phyloP scores from a whole-genome alignment of 2,888 invertebrate genomes.

The Metacarcinus magister region DNA sequence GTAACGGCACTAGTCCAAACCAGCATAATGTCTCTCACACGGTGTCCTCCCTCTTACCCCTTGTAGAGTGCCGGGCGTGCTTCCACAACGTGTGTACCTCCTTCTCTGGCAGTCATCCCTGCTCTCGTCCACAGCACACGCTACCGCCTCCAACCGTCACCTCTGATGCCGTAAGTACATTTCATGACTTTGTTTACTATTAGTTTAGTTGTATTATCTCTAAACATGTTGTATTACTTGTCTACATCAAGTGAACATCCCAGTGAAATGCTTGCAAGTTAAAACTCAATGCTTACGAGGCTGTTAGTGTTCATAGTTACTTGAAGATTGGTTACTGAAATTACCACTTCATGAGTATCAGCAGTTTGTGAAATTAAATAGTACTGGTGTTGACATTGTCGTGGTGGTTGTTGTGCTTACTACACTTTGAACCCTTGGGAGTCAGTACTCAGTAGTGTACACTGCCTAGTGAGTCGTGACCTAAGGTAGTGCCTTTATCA shows the following conservation, averaged over 20 bases:
- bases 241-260: not conserved
- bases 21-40: constrained; percentile 77
- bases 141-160: constrained; percentile 83
- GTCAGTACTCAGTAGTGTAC: not conserved
- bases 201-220: not conserved
- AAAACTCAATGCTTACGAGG: too few species aligned
- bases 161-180: constrained; percentile 84
- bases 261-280: not conserved
- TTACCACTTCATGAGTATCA: too few species aligned
- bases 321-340: too few species aligned
- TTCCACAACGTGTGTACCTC: constrained; percentile 88
- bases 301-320: too few species aligned
- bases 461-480: not conserved
- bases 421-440: not conserved
- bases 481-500: not conserved
- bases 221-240: not conserved
- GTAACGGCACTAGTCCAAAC: constrained; percentile 68
- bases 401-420: not conserved
- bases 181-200: not conserved
- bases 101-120: constrained; percentile 76
- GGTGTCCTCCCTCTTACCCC: constrained; percentile 80
- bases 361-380: not conserved
- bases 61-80: constrained; percentile 88
- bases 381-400: not conserved
- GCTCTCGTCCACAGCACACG: constrained; percentile 83